Evolutionary conservation across 1,140 invertebrate species (phyloP), one percentile per base, ranked within the genome.

Genomic region (Nautilus pompilius): DNA sequence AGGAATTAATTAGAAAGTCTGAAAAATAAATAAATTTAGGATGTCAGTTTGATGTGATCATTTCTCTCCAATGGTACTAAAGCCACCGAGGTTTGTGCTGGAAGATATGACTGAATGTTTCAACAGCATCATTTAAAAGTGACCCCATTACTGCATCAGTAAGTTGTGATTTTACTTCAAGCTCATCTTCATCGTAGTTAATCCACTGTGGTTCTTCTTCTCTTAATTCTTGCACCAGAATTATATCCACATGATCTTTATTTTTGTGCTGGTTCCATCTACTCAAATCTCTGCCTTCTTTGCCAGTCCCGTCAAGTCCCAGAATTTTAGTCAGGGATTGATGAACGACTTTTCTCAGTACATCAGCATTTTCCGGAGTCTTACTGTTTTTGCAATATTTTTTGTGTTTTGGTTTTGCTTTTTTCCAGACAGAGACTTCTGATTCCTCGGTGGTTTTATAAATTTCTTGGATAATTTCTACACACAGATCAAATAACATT

Each of bases 131-230:
- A 36, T 82, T 76, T 10, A 91, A 65, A 22, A 91, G 77, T 29
- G 83, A 83, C 61, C 89, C 85, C 48, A 90, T 80, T 71, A 91
- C 86, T 48, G 86, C 84, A 61, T 87, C 83, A 0, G 88, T 87
- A 5, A 90, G 78, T 65, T 88, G 85, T 71, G 89, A 86, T 75
- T 90, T 91, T 3, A 91, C 87, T 10, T 86, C 83, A 2, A 88
- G 73, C 73, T 90, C 89, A 72, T 90, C 89, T 24, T 87, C 82
- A 72, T 89, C 87, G 73, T 89, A 91, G 71, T 89, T 88, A 0
- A 88, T 87, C 89, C 90, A 91, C 54, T 88, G 85, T 5, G 85
- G 80, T 76, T 91, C 90, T 71, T 90, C 89, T 30, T 87, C 87
- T 62, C 88, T 86, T 20, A 88, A 84, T 76, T 91, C 90, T 46